These are phyloP conservation scores for Augiades crinisus DNA, from an alignment of 2,888 invertebrate genomes.

Conservation along the genomic window DNA sequence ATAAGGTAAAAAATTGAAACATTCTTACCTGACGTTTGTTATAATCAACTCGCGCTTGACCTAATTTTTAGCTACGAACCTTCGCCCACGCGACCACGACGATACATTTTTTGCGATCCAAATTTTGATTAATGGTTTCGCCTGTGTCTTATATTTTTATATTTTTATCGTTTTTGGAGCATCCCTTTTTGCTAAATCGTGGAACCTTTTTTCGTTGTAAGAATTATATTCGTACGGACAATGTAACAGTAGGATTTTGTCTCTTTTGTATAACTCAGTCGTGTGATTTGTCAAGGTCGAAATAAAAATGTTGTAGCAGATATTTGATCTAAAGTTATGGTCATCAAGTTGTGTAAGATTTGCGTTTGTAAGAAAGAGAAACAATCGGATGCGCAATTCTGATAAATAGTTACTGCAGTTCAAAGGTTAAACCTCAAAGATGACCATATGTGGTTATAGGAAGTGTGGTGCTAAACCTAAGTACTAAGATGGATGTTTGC, in stretches of 20 bases:
- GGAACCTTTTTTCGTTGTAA: constrained; percentile 18
- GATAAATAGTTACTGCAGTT: no score
- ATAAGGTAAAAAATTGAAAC: no score
- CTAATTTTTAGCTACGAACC: constrained; percentile 35
- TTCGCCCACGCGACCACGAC: constrained; percentile 56
- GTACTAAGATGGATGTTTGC: neutral
- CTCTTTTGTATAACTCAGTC: constrained; percentile 8
- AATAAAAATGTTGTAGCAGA: no score
- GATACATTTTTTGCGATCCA: constrained; percentile 62
- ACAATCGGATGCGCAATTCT: no score
- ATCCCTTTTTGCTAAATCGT: constrained; percentile 45
- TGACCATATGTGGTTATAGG: no score
- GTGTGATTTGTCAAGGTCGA: constrained; percentile 1
- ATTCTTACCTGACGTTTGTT: no score
- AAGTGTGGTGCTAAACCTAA: no score
- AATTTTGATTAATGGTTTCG: constrained; percentile 66
- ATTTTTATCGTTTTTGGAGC: constrained; percentile 65
- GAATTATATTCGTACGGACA: constrained; percentile 17
- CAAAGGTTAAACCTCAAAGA: no score
- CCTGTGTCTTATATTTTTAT: constrained; percentile 43
- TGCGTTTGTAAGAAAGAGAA: no score
- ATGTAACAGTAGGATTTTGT: neutral
- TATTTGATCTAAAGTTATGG: no score
- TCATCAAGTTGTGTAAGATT: no score
- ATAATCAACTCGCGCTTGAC: constrained; percentile 24